A percentile compares a stretch with the other conserved stretches of the same genome.
Evolutionary conservation across 2,113 vertebrate genomes (phyloP).

Genomic region (Phasianus colchicus): DNA sequence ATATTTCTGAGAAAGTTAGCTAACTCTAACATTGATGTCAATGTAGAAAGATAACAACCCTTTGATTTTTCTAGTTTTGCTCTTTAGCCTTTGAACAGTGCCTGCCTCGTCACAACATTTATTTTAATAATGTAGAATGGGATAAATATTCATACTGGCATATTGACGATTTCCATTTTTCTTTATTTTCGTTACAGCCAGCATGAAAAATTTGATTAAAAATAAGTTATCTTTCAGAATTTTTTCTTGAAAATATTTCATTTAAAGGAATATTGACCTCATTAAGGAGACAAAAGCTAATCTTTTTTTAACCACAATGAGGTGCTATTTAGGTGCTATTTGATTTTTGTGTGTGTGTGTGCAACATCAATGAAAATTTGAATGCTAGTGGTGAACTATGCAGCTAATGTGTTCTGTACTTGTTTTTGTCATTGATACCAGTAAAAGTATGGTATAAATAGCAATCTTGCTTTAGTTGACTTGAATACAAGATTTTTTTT

Average conservation of each 20-base stretch:
- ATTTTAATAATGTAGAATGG: background rate
- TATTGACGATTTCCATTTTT: background rate
- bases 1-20: background rate
- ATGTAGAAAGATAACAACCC: background rate
- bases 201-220: background rate
- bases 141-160: background rate
- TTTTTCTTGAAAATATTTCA: background rate
- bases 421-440: background rate
- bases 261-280: background rate
- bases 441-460: background rate
- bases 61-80: background rate
- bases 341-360: background rate
- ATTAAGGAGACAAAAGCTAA: background rate
- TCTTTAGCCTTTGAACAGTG: background rate
- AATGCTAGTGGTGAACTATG: background rate
- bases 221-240: background rate
- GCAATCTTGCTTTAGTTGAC: background rate
- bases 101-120: background rate
- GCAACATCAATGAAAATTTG: background rate
- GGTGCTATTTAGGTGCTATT: constrained; percentile 32
- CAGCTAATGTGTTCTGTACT: background rate
- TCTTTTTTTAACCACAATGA: background rate
- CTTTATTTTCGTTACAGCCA: background rate
- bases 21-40: background rate
- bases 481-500: background rate